Base-by-base conservation (phyloP, 2,888 invertebrate genomes). In the Labia minor region DNA sequence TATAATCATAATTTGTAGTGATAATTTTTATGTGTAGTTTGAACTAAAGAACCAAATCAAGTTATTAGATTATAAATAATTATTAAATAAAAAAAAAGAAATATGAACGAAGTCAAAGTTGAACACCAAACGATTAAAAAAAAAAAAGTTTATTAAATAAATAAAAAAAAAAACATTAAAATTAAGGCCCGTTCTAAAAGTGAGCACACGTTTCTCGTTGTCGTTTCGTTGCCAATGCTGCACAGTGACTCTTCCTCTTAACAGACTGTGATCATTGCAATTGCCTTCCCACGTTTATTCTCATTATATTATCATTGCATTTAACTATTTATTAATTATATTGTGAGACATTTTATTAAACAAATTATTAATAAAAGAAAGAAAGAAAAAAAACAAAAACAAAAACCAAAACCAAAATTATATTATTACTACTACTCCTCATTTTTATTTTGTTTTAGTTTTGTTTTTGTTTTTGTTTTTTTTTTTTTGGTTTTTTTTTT, bases 211-310 rank as follows among this genome's bases (percentile, higher is more conserved):
- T 66, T 37, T 64, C 49, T 49, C 49, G 49, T 49, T 49, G 49
- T 49, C 49, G 49, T 49, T 49, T 49, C 49, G 49, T 49, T 49
- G 49, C 49, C 49, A 49, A 49, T 49, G 49, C 49, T 66, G 66
- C 66, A 66, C 63, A 66, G 66, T 69, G 66, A 66, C 64, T 67
- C 67, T 67, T 68, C 68, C 66, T 67, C 65, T 68, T 70, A 79
- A 79, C 78, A 78, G 78, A 78, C 79, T 80, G 79, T 80, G 79
- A 80, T 80, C 76, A 77, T 77, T 76, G 77, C 77, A 79, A 78
- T 78, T 79, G 78, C 79, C 79, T 79, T 79, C 76, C 77, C 77
- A 75, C 73, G 73, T 72, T 71, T 74, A 74, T 73, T 18, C 49
- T 61, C 65, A 20, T 63, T 66, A 63, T 67, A 63, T 64, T 49